These are phyloP conservation scores for Heliconius eleuchia DNA, from an alignment of 1,140 invertebrate species.

Conservation along the genomic window DNA sequence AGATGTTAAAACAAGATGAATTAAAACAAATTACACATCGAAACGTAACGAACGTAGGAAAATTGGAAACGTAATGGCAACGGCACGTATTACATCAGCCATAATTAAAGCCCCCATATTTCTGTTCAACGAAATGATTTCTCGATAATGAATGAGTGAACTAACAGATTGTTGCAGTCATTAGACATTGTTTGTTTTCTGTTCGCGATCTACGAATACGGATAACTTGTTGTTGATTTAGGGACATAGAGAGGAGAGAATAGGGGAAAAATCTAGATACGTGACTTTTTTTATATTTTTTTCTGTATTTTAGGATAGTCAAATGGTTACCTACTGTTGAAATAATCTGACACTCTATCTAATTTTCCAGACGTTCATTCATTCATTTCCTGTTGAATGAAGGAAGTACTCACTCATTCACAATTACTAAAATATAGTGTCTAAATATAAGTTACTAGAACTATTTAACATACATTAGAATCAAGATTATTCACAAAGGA, in stretches of 20 bases:
- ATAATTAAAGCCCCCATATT: slow-evolving; percentile 47
- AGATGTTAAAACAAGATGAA: neutral
- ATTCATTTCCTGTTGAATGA: too few species aligned
- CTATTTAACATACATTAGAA: neutral
- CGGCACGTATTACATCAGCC: slow-evolving; percentile 43
- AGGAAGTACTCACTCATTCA: too few species aligned
- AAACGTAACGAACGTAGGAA: slow-evolving; percentile 8
- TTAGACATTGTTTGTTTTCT: slow-evolving; percentile 25
- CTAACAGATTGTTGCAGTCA: slow-evolving; percentile 38
- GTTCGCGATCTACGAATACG: neutral
- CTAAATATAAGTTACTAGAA: too few species aligned
- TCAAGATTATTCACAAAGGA: neutral
- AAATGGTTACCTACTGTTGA: too few species aligned
- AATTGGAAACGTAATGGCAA: slow-evolving; percentile 38
- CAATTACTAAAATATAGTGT: too few species aligned
- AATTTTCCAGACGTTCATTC: too few species aligned
- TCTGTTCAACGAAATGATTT: slow-evolving; percentile 41
- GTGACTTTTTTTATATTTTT: too few species aligned
- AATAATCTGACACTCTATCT: too few species aligned
- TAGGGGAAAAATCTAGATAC: too few species aligned
- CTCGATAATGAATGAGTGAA: slow-evolving; percentile 41
- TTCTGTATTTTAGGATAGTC: too few species aligned
- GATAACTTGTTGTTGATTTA: neutral
- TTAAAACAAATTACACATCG: slow-evolving; percentile 9
- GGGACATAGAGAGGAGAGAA: too few species aligned